These are phyloP conservation scores for Apis laboriosa DNA, from an alignment of 1,140 invertebrate species.

Conservation along the genomic window DNA sequence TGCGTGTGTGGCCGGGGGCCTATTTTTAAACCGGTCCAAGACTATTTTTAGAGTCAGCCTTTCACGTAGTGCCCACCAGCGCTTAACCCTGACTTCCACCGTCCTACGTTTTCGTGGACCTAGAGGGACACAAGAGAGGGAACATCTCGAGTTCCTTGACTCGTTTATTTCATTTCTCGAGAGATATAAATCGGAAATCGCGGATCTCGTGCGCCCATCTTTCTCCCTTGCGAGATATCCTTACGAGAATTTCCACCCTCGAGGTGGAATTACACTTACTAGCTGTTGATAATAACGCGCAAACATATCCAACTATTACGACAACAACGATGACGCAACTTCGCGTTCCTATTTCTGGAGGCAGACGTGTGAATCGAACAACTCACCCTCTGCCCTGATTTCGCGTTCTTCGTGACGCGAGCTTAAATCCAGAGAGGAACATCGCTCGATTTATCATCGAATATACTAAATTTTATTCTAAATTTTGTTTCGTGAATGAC, in stretches of 20 bases:
- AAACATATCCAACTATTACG: slow-evolving; percentile 51
- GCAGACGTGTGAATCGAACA: slow-evolving; percentile 45
- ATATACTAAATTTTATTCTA: too few relatives aligned
- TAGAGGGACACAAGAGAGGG: slow-evolving; percentile 24
- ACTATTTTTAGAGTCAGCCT: slow-evolving; percentile 72
- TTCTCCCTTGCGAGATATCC: too few relatives aligned
- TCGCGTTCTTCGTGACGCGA: slow-evolving; percentile 13
- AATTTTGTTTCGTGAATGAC: too few relatives aligned
- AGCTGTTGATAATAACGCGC: slow-evolving; percentile 40
- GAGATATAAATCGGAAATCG: neutral
- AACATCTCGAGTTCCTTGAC: slow-evolving; percentile 6
- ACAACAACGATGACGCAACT: slow-evolving; percentile 59
- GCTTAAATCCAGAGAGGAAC: neutral
- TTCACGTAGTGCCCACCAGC: slow-evolving; percentile 62
- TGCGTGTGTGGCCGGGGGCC: slow-evolving; percentile 42
- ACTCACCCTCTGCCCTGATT: slow-evolving; percentile 53
- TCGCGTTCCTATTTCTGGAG: slow-evolving; percentile 60
- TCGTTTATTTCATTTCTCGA: too few relatives aligned
- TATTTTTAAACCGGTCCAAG: slow-evolving; percentile 76
- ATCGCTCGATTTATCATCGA: neutral
- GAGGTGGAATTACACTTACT: too few relatives aligned
- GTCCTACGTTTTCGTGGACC: slow-evolving; percentile 53
- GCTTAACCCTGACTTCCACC: slow-evolving; percentile 75
- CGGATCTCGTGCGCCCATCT: neutral
- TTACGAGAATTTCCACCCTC: neutral